Percentiles rank a stretch among this genome's conserved stretches.
Evolutionary conservation across 2,888 invertebrate species (phyloP).

Genomic region (Podabrus alpinus): DNA sequence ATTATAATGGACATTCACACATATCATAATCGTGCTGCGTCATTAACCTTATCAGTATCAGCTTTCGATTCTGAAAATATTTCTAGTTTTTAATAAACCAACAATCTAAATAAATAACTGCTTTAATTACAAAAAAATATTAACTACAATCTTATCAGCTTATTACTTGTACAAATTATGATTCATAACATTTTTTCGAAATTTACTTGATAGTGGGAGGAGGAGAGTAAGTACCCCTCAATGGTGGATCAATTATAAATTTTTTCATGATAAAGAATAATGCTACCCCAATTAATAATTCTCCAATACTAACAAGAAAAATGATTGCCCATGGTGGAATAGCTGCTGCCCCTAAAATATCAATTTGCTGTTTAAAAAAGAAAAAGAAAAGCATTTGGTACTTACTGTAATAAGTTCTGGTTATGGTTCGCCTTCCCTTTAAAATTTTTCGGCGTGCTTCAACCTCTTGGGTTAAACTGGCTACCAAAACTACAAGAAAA

Average conservation of each 20-base stretch:
- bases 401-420: slow-evolving; percentile 80
- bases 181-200: not conserved
- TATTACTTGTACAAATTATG: not conserved
- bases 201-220: slow-evolving; percentile 22
- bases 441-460: slow-evolving; percentile 81
- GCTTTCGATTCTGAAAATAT: not conserved
- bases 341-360: slow-evolving; percentile 64
- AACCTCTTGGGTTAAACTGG: slow-evolving; percentile 67
- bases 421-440: slow-evolving; percentile 77
- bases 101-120: not conserved
- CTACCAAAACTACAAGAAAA: slow-evolving; percentile 67
- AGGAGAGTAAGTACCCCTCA: slow-evolving; percentile 51
- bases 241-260: slow-evolving; percentile 64
- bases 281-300: slow-evolving; percentile 71
- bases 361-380: not conserved
- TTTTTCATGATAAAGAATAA: slow-evolving; percentile 72
- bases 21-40: not conserved
- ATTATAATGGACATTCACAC: no score
- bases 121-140: not conserved
- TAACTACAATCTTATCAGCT: not conserved
- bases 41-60: not conserved
- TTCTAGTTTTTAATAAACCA: not conserved
- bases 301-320: slow-evolving; percentile 68
- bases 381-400: slow-evolving; percentile 37
- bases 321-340: slow-evolving; percentile 81